Percentiles rank a stretch among this genome's conserved stretches.
Evolutionary conservation across 2,113 vertebrate species (phyloP).

Genomic region (Dipodomys ordii): DNA sequence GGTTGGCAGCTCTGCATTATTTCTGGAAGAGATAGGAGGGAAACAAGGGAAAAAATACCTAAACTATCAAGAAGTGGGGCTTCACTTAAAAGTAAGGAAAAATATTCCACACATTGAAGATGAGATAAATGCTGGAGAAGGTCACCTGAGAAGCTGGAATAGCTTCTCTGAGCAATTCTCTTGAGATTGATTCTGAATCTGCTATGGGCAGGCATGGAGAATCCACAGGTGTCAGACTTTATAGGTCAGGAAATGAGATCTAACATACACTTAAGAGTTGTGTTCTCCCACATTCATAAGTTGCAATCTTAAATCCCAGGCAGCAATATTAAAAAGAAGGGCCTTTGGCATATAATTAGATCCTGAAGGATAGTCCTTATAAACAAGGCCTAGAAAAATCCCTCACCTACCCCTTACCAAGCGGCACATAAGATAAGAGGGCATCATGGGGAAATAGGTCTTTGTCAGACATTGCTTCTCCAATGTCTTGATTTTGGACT

Average conservation of each 20-base stretch:
- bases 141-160: background rate
- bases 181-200: background rate
- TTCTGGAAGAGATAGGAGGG: background rate
- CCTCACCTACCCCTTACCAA: background rate
- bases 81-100: slow-evolving; percentile 12
- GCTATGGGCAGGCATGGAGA: background rate
- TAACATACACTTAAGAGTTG: too few relatives aligned
- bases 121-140: background rate
- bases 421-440: too few relatives aligned
- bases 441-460: background rate
- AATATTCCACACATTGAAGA: background rate
- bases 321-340: background rate
- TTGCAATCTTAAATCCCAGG: background rate
- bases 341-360: background rate
- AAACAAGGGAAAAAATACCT: background rate
- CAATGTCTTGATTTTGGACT: background rate
- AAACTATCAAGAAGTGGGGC: background rate
- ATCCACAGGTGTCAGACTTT: rapidly evolving
- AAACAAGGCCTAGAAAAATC: background rate
- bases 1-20: background rate
- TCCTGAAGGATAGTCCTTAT: background rate
- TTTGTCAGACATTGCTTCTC: background rate
- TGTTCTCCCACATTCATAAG: too few relatives aligned
- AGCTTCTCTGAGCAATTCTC: too few relatives aligned
- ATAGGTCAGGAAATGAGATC: background rate